Conservation (phyloP, 2,113 vertebrate genomes). For the Lates calcarifer region DNA sequence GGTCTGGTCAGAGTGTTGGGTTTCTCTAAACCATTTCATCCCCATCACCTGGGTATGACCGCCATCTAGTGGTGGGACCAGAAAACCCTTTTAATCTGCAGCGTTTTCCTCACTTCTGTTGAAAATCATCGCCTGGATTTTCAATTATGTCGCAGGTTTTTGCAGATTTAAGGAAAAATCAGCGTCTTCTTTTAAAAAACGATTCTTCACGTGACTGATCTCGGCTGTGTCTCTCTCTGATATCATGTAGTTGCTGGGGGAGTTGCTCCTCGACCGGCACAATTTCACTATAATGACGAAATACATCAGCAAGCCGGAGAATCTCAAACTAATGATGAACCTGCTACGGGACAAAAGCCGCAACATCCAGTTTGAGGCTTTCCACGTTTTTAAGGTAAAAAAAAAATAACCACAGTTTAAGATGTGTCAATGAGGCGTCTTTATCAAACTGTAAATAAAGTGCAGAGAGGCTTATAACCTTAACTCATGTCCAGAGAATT, state of each 20-base stretch:
- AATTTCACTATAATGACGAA: constrained; percentile 97
- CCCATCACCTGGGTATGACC: not conserved
- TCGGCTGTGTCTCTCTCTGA: constrained; percentile 33
- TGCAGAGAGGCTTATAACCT: not conserved
- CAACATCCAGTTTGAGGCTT: constrained; percentile 99
- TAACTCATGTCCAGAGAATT: not conserved
- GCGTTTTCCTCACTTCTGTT: not conserved
- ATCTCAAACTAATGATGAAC: constrained; percentile 99
- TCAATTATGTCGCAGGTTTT: no score
- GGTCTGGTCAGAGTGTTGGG: constrained; percentile 40
- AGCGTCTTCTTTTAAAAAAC: no score
- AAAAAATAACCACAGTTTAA: not conserved
- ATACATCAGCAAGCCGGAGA: constrained; percentile 98
- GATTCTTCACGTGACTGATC: not conserved
- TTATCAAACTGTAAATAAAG: not conserved
- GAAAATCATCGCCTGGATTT: no score
- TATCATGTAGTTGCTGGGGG: constrained; percentile 90
- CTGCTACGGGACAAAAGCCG: constrained; percentile 96
- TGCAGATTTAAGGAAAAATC: no score
- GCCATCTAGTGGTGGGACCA: constrained; percentile 65
- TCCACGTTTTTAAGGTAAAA: constrained; percentile 97
- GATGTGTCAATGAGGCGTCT: not conserved
- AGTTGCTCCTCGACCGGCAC: constrained; percentile 95
- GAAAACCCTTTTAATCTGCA: not conserved
- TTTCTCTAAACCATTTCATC: constrained; percentile 43